Conservation (phyloP, 2,113 vertebrate genomes). For the Macheiramphus alcinus region DNA sequence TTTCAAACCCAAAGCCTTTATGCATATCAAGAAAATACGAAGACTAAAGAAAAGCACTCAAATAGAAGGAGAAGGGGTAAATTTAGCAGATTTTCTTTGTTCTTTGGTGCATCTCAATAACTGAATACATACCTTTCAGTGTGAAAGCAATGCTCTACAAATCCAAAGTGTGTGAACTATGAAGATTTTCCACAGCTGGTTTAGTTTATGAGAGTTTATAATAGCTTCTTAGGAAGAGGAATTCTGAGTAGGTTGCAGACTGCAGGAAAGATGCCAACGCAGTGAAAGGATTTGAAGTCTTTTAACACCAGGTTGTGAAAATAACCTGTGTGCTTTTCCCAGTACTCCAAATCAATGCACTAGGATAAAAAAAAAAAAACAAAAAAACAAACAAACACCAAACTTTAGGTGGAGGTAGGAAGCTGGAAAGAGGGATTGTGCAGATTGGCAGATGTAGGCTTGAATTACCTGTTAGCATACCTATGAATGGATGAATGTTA, state of each 20-base stretch:
- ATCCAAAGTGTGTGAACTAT: not conserved
- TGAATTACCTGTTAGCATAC: fast-evolving
- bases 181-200: not conserved
- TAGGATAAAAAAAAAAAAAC: not conserved
- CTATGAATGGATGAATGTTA: not conserved
- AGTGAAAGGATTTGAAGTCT: not conserved
- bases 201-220: not conserved
- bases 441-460: not conserved
- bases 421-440: not conserved
- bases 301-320: not conserved
- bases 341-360: not conserved
- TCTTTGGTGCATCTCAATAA: not conserved
- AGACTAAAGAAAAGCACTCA: not conserved
- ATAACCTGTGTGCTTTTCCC: not conserved
- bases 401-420: not conserved
- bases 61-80: not conserved
- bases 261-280: not conserved
- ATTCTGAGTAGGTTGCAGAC: not conserved
- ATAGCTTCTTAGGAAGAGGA: not conserved
- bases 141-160: not conserved
- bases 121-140: not conserved
- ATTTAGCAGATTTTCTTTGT: not conserved
- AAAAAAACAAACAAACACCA: not conserved
- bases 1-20: not conserved
- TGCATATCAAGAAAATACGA: not conserved